Percentiles rank a stretch among this genome's conserved stretches.
Conservation (phyloP, 2,888 invertebrate species). For the Cataglyphis rosenhaueri region DNA sequence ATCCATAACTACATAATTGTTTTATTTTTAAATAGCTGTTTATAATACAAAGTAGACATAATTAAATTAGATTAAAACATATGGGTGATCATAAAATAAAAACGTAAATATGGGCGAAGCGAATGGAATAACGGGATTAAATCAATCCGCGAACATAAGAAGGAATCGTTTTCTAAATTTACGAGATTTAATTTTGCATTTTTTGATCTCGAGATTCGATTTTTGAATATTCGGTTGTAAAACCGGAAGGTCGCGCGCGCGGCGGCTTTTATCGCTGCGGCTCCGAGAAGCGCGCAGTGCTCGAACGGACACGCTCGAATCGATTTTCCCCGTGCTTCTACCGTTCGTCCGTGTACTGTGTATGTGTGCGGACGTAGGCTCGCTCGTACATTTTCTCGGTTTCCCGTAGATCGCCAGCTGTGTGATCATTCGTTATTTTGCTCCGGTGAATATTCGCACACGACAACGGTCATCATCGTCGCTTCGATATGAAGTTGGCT, state of each 20-base stretch:
- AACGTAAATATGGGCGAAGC: neutral
- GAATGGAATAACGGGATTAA: too few relatives aligned
- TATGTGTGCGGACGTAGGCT: constrained; percentile 39
- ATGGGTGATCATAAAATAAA: neutral
- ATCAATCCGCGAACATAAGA: neutral
- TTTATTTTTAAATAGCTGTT: neutral
- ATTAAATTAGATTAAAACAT: neutral
- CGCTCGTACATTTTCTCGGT: constrained; percentile 62
- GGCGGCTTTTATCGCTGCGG: constrained; percentile 61
- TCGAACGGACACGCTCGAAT: constrained; percentile 75
- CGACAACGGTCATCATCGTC: neutral
- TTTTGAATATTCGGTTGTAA: constrained; percentile 17
- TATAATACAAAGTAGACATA: neutral
- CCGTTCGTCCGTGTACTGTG: constrained; percentile 56
- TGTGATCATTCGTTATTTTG: neutral
- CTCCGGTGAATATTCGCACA: constrained; percentile 2
- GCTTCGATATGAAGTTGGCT: neutral
- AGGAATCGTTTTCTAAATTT: neutral
- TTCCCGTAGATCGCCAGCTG: constrained; percentile 43
- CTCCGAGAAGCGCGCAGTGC: constrained; percentile 71
- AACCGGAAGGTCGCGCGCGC: constrained; percentile 53
- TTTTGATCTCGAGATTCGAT: neutral
- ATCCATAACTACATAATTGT: neutral
- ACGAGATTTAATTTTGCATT: neutral
- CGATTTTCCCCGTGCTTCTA: constrained; percentile 72